A percentile compares a stretch with the other conserved stretches of the same genome.
Conservation (phyloP, 2,113 vertebrate species). For the Athene noctua region DNA sequence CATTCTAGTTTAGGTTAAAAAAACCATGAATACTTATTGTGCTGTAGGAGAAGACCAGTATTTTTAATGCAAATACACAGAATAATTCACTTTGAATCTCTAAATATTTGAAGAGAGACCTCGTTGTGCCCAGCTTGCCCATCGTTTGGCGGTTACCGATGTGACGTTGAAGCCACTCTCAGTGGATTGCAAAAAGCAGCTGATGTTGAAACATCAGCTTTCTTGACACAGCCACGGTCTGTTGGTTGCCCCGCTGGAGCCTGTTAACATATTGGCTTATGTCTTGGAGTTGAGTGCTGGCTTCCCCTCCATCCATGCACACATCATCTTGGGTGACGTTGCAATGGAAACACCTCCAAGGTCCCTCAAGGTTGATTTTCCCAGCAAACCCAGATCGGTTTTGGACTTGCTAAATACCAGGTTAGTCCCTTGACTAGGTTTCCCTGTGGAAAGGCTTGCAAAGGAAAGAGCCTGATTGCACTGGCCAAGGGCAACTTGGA, state of each 20-base stretch:
- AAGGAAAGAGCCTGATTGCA: neutral
- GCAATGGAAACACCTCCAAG: neutral
- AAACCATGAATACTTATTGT: neutral
- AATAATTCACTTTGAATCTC: neutral
- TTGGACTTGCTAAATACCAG: accelerated
- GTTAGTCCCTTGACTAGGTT: neutral
- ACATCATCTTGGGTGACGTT: accelerated
- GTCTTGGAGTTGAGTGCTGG: neutral
- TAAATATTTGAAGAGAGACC: neutral
- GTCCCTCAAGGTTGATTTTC: neutral
- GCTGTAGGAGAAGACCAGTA: neutral
- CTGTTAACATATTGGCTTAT: neutral
- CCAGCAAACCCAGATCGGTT: neutral
- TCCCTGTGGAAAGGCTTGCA: neutral
- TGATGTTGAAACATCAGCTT: neutral
- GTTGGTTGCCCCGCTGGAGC: accelerated
- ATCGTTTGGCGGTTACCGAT: accelerated
- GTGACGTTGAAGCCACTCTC: neutral
- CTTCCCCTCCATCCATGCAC: neutral
- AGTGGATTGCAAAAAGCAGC: neutral
- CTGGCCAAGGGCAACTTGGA: neutral
- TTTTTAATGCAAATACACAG: neutral
- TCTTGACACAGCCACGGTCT: accelerated
- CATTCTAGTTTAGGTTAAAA: neutral
- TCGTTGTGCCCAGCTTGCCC: neutral